These are phyloP conservation scores for Heteractis magnifica DNA, from an alignment of 92 coral and sea anemone species.

Conservation along the genomic window DNA sequence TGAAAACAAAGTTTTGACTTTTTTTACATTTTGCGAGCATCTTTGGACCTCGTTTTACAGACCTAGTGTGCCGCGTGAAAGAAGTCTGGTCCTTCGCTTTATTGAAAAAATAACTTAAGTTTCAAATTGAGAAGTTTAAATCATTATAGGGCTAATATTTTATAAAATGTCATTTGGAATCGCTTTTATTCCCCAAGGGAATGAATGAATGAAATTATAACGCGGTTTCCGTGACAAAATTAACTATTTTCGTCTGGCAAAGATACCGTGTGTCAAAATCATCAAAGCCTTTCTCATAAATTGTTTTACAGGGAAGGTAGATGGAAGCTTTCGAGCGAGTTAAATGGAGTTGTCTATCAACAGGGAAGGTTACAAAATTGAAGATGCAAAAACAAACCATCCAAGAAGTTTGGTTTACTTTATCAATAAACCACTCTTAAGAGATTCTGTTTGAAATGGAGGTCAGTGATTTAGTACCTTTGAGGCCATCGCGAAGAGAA, in stretches of 20 bases:
- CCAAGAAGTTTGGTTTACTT: not conserved
- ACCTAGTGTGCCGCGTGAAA: not conserved
- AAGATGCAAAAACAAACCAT: conserved; percentile 18
- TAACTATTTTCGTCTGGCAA: not conserved
- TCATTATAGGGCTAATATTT: not conserved
- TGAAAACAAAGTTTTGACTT: not conserved
- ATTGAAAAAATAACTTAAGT: not conserved
- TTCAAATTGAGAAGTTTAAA: not conserved
- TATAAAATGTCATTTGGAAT: not conserved
- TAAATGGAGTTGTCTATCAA: conserved; percentile 22
- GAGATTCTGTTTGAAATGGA: not conserved
- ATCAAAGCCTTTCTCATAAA: not conserved
- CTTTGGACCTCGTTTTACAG: not conserved
- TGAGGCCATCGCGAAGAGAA: conserved; percentile 63
- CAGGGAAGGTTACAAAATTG: conserved; percentile 6
- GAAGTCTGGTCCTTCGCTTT: too few species aligned
- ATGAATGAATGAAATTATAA: not conserved
- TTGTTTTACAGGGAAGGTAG: not conserved
- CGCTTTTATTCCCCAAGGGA: not conserved
- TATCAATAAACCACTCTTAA: not conserved
- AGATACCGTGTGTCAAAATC: not conserved
- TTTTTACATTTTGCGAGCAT: not conserved
- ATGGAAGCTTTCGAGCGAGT: not conserved
- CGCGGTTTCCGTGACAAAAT: not conserved
- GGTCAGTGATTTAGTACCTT: conserved; percentile 53